phyloP scores from a whole-genome alignment of 2,797 vertebrate genomes.

The Macroramphosus scolopax region DNA sequence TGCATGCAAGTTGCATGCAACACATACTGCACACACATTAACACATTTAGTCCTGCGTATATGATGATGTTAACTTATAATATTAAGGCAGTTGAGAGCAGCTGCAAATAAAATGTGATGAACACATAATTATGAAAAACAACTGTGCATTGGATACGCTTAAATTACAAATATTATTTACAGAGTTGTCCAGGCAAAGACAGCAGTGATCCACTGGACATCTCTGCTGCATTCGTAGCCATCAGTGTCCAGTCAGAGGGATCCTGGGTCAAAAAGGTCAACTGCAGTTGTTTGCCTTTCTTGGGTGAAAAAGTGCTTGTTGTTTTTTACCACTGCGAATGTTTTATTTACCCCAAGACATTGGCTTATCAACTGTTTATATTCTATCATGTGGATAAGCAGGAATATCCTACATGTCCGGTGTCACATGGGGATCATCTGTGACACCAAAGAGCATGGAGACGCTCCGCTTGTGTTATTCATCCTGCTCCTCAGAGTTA shows the following conservation, averaged over 20 bases:
- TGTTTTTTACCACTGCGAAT: slow-evolving; percentile 34
- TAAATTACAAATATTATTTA: too few relatives aligned
- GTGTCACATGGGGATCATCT: neutral
- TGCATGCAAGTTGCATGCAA: slow-evolving; percentile 4
- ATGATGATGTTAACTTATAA: neutral
- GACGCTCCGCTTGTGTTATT: slow-evolving; percentile 34
- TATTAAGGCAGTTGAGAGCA: neutral
- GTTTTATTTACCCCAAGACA: slow-evolving; percentile 10
- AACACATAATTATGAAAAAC: too few relatives aligned
- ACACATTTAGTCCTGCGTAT: neutral
- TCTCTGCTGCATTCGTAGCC: too few relatives aligned
- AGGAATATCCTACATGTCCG: slow-evolving; percentile 14
- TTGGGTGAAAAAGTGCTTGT: slow-evolving; percentile 18
- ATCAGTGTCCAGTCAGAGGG: slow-evolving; percentile 19
- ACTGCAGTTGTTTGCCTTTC: slow-evolving; percentile 32
- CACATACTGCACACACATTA: neutral
- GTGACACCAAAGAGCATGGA: too few relatives aligned
- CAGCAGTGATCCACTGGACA: neutral
- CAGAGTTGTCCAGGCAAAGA: too few relatives aligned
- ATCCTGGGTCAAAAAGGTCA: slow-evolving; percentile 36
- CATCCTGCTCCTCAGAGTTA: slow-evolving; percentile 14
- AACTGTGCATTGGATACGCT: too few relatives aligned
- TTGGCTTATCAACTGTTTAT: slow-evolving; percentile 17
- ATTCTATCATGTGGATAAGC: slow-evolving; percentile 25
- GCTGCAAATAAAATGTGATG: neutral